Base-by-base conservation (phyloP, 2,113 vertebrate species). In the Pheucticus melanocephalus region DNA sequence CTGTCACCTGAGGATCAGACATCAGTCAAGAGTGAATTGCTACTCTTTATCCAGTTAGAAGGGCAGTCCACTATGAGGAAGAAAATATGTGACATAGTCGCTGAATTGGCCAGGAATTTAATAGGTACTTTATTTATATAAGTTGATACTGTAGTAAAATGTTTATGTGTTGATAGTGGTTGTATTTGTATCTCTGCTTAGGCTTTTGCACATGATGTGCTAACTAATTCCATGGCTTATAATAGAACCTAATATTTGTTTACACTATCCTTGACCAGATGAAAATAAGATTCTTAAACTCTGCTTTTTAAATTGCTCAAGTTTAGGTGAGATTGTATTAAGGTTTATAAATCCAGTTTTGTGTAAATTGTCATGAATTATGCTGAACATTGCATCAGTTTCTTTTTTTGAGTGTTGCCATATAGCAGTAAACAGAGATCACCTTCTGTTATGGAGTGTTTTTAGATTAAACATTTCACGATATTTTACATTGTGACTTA, bases 61-160 rank as follows among this genome's bases (percentile, higher is more conserved):
- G 95, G 95, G 6, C 98, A 99, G 18, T 98, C 98, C 24, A 98
- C 98, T 94, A 99, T 99, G 98, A 99, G 99, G 95, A 99, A 99
- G 95, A 99, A 99, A 97, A 97, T 99, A 79, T 99, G 99, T 97
- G 99, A 99, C 86, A 99, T 99, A 33, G 99, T 99, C 28, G 99
- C 99, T 9, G 99, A 99, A 95, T 97, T 99, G 70, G 98, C 98
- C 77, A 98, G 99, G 93, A 99, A 99, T 96, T 98, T 99, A 95
- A 98, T 99, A 72, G 99, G 99, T 99, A 94, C 42, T 78, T 83
- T 40, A 53, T 91, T 66, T 86, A 27, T 82, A 63, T 80, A 87
- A 47, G 16, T 44, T 79, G 70, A n/a, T 91, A 27, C 2, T 15
- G 19, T n/a, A 27, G 25, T 64, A 53, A 79, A 82, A 69, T 45